These are phyloP conservation scores for Hyles euphorbiae DNA, from an alignment of 1,140 invertebrate species.

Conservation along the genomic window DNA sequence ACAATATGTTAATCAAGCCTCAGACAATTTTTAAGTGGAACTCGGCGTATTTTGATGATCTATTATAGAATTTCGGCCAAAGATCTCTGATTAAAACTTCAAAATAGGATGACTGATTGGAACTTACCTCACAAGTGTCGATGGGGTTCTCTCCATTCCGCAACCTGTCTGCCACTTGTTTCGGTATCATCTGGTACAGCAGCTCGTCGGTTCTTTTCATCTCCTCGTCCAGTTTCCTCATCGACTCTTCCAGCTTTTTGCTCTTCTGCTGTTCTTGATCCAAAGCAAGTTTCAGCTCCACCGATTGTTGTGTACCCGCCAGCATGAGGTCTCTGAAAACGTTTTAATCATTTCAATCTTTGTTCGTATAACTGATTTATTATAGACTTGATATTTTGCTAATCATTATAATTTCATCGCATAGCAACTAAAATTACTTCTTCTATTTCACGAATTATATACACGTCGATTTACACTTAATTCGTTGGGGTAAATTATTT, in stretches of 20 bases:
- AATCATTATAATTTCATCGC: neutral
- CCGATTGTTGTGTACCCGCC: slow-evolving; percentile 97
- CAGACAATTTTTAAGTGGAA: too few species aligned
- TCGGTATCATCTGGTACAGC: slow-evolving; percentile 99
- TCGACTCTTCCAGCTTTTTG: slow-evolving; percentile 96
- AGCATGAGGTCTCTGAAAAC: slow-evolving; percentile 91
- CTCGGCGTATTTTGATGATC: too few species aligned
- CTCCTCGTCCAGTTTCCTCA: slow-evolving; percentile 96
- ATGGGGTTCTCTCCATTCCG: slow-evolving; percentile 94
- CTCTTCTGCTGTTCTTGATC: slow-evolving; percentile 98
- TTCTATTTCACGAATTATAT: too few species aligned
- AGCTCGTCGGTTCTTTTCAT: slow-evolving; percentile 97
- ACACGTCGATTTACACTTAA: too few species aligned
- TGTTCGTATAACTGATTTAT: neutral
- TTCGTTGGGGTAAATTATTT: too few species aligned
- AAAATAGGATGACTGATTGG: neutral
- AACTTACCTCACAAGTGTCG: slow-evolving; percentile 93
- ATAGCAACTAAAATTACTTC: neutral
- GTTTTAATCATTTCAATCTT: too few species aligned
- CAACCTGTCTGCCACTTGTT: slow-evolving; percentile 94
- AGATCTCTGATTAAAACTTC: too few species aligned
- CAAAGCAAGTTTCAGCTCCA: slow-evolving; percentile 95
- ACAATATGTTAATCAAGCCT: too few species aligned
- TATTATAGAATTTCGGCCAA: too few species aligned
- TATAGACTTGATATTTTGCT: neutral